Percentiles rank a stretch among this genome's conserved stretches.
phyloP scores from a whole-genome alignment of 2,888 invertebrate genomes.

The Drosophila mulleri region DNA sequence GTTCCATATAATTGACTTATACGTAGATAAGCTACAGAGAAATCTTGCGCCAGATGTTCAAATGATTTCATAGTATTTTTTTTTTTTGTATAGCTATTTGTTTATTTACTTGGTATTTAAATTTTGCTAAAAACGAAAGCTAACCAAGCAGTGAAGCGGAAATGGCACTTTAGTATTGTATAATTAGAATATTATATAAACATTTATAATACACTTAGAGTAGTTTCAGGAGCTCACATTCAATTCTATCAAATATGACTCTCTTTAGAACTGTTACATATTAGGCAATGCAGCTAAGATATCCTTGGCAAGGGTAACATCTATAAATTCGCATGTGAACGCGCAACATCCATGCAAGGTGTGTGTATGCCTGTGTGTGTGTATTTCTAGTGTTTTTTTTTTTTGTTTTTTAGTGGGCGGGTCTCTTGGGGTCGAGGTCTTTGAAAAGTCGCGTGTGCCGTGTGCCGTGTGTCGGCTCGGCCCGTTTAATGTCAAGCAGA shows the following conservation, averaged over 20 bases:
- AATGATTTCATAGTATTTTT: neutral
- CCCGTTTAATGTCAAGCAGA: conserved; percentile 59
- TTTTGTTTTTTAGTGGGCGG: conserved; percentile 12
- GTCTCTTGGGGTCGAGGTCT: conserved; percentile 22
- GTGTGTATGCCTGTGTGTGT: conserved; percentile 13
- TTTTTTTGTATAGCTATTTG: neutral
- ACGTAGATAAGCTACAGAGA: neutral
- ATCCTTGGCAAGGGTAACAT: neutral
- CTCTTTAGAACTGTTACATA: neutral
- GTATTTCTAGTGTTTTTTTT: neutral
- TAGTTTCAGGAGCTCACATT: too few relatives aligned
- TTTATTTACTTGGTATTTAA: neutral
- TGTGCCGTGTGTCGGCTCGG: conserved; percentile 34
- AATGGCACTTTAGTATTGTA: too few relatives aligned
- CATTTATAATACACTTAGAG: too few relatives aligned
- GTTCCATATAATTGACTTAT: conserved; percentile 4
- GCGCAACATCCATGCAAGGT: conserved; percentile 16
- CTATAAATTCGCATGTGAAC: neutral
- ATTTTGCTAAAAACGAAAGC: conserved; percentile 2
- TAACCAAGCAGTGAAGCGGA: neutral
- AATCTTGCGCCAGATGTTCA: conserved; percentile 3
- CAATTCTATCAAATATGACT: neutral
- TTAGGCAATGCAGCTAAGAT: neutral
- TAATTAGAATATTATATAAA: too few relatives aligned
- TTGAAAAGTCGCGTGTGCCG: conserved; percentile 35